phyloP scores from a whole-genome alignment of 2,113 vertebrate species.

The Dermatemys mawii region DNA sequence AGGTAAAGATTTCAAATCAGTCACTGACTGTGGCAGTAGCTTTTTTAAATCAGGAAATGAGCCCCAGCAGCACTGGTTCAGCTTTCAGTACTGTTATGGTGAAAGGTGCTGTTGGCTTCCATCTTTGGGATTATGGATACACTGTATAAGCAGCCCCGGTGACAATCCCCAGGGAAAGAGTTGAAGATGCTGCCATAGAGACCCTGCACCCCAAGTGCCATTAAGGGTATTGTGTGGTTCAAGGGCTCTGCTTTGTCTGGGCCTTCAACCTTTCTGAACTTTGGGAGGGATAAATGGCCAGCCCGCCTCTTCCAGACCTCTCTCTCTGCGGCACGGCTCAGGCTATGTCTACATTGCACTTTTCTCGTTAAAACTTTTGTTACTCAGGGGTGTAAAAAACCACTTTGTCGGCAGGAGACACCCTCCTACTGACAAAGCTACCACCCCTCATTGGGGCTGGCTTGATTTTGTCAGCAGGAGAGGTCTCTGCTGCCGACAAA shows the following conservation, averaged over 20 bases:
- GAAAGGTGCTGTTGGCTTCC: neutral
- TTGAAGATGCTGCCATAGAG: neutral
- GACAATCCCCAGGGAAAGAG: neutral
- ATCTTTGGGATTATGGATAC: neutral
- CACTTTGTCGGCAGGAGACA: too few species aligned
- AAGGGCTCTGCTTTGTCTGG: neutral
- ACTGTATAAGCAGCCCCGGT: neutral
- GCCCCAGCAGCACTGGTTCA: neutral
- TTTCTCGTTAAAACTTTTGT: too few species aligned
- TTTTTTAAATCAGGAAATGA: neutral
- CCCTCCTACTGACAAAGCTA: too few species aligned
- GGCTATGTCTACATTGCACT: too few species aligned
- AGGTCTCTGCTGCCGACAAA: too few species aligned
- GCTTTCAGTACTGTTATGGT: rapidly evolving
- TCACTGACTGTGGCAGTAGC: neutral
- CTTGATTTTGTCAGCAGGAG: too few species aligned
- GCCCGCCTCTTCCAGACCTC: neutral
- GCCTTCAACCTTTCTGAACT: neutral
- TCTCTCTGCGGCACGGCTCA: neutral
- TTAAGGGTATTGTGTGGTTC: neutral
- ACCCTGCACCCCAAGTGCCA: neutral
- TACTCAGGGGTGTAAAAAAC: too few species aligned
- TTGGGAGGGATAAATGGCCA: neutral
- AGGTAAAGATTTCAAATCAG: slow-evolving; percentile 68
- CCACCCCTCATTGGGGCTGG: too few species aligned